Conservation (phyloP, 2,797 vertebrate genomes). For the Taeniopygia guttata region DNA sequence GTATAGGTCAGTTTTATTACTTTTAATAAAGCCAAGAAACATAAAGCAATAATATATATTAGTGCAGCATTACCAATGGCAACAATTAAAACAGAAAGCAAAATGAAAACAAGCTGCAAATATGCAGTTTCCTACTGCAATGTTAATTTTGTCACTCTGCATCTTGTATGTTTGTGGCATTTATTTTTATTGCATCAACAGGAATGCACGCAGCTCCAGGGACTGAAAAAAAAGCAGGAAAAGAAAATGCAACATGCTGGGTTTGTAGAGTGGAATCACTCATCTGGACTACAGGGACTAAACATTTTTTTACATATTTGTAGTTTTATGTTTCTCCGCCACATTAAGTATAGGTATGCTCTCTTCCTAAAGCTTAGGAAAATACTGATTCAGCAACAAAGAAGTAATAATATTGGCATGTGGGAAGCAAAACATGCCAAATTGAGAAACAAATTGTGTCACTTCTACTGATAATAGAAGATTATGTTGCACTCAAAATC, state of each 20-base stretch:
- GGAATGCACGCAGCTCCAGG: not conserved
- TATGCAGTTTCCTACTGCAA: not conserved
- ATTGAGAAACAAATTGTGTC: constrained; percentile 19
- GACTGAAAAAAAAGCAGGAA: not conserved
- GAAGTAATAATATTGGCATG: not conserved
- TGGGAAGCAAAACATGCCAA: not conserved
- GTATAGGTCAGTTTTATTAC: constrained; percentile 36
- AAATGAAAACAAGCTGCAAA: not conserved
- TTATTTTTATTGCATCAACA: constrained; percentile 27
- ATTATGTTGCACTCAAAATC: constrained; percentile 9
- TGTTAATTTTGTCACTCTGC: constrained; percentile 13
- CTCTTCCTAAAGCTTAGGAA: not conserved
- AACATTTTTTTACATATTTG: not conserved
- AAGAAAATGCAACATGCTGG: not conserved
- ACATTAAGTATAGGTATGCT: not conserved
- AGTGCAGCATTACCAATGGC: not conserved
- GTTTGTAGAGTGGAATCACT: not conserved
- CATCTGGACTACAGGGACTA: not conserved
- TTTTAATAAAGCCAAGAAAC: constrained; percentile 32
- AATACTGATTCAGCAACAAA: constrained; percentile 14
- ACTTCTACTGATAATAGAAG: not conserved
- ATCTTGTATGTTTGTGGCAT: not conserved
- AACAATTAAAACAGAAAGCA: constrained; percentile 15
- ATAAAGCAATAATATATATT: not conserved
- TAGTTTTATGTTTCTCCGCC: not conserved